Percentiles rank a stretch among this genome's conserved stretches.
Conservation (phyloP, 2,888 invertebrate genomes). For the Megastigmus dorsalis region DNA sequence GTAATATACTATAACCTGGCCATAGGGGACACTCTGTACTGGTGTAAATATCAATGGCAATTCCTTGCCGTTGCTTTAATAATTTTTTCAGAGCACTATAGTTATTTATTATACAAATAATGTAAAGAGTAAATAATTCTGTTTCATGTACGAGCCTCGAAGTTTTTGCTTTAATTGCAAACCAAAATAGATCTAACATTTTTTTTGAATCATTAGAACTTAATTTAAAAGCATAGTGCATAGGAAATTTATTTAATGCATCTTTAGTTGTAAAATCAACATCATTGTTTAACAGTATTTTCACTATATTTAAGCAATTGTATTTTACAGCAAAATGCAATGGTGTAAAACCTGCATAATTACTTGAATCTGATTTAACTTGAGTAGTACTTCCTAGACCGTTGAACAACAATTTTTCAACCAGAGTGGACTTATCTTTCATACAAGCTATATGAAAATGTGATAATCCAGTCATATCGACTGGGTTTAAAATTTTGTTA, state of each 20-base stretch:
- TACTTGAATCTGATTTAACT: not conserved
- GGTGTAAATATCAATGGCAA: too few relatives aligned
- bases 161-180: not conserved
- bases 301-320: not conserved
- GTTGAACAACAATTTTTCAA: slow-evolving; percentile 2
- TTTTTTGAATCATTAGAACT: not conserved
- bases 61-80: not conserved
- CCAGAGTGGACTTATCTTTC: not conserved
- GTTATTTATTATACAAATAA: slow-evolving; percentile 22
- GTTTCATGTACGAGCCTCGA: not conserved
- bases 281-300: slow-evolving; percentile 11
- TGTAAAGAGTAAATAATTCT: not conserved
- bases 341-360: not conserved
- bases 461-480: slow-evolving; percentile 13
- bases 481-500: not conserved
- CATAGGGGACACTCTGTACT: too few relatives aligned
- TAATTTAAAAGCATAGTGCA: slow-evolving; percentile 8
- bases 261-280: slow-evolving; percentile 21
- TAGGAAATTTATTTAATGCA: not conserved
- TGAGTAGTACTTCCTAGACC: too few relatives aligned
- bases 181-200: slow-evolving; percentile 12
- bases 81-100: not conserved
- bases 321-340: slow-evolving; percentile 23
- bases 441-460: slow-evolving; percentile 30
- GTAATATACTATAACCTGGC: too few relatives aligned